phyloP scores from a whole-genome alignment of 1,140 invertebrate species.

The Drosophila teissieri region DNA sequence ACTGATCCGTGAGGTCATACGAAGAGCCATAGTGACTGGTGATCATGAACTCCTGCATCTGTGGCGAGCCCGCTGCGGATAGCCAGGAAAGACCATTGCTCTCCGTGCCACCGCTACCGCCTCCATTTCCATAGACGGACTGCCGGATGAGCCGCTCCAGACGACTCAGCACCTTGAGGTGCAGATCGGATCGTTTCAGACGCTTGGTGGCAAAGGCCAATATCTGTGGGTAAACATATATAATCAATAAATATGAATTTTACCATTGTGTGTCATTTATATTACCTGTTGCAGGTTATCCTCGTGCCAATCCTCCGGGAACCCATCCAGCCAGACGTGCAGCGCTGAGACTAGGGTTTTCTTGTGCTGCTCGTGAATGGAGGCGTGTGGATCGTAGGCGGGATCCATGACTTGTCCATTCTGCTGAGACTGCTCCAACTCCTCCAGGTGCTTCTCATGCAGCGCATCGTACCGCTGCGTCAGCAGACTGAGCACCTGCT shows the following conservation, averaged over 20 bases:
- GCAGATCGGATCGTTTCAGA: slow-evolving; percentile 92
- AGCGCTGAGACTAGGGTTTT: slow-evolving; percentile 95
- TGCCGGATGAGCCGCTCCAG: slow-evolving; percentile 85
- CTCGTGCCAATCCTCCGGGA: slow-evolving; percentile 97
- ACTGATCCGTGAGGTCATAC: slow-evolving; percentile 82
- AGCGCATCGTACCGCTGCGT: slow-evolving; percentile 91
- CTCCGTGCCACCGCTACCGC: slow-evolving; percentile 32
- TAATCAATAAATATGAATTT: neutral
- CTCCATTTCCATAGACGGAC: slow-evolving; percentile 58
- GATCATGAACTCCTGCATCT: slow-evolving; percentile 54
- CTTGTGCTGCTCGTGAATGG: slow-evolving; percentile 83
- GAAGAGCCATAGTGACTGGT: slow-evolving; percentile 64
- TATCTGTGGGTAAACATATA: slow-evolving; percentile 85
- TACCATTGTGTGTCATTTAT: too few relatives aligned
- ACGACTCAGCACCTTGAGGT: slow-evolving; percentile 88
- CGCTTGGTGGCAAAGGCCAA: slow-evolving; percentile 93
- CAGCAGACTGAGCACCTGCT: slow-evolving; percentile 91
- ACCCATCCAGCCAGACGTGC: slow-evolving; percentile 98
- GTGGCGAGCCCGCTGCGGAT: slow-evolving; percentile 25
- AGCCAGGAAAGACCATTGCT: slow-evolving; percentile 62
- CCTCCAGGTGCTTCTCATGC: slow-evolving; percentile 72
- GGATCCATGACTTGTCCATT: slow-evolving; percentile 46
- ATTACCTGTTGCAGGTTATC: slow-evolving; percentile 89
- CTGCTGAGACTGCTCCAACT: slow-evolving; percentile 68
- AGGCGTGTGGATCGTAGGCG: slow-evolving; percentile 64